Evolutionary conservation across 2,113 vertebrate species (phyloP), one percentile per base, ranked within the genome.

Genomic region (Syngnathus typhle): DNA sequence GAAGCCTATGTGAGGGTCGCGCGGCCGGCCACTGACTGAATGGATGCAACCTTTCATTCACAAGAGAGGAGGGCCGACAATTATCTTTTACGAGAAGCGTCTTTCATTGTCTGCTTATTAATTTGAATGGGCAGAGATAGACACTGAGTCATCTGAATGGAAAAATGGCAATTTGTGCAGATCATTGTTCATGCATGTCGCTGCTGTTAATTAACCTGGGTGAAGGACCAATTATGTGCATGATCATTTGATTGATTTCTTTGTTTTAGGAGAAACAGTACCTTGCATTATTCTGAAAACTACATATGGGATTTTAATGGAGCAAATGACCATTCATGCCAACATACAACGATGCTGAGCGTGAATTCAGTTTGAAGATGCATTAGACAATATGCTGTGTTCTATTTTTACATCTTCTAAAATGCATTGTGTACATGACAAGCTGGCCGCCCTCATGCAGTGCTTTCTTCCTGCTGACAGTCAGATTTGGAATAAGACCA

Each of bases 21-120:
- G 69, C 74, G 39, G 75, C 67, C 67, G 41, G 9, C 32, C 58
- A 27, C 54, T 76, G 78, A 73, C 68, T 84, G 74, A 84, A 83
- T 84, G 80, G 65, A 78, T 81, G 74, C 80, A 83, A 73, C 74
- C 64, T 76, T 86, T 85, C 84, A 85, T 86, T 85, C 79, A 87
- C 64, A 74, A 68, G 58, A 80, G 49, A 72, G 58, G 54, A 56
- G 36, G 56, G 10, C 38, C 73, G 21, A 73, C 69, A 3, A 60
- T 74, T 55, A 62, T 43, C 43, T 51, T 51, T 51, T 61, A 64
- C 39, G 54, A 71, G 46, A 51, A 72, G 36, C 65, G 39, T 41
- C 58, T 79, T 69, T 67, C 16, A 67, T 65, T 58, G 73, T 69
- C 16, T n/a, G 19, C 59, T 71, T 74, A 60, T 74, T 81, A 61